These are phyloP conservation scores for Cybosia mesomella DNA, from an alignment of 2,888 invertebrate genomes.

Conservation along the genomic window DNA sequence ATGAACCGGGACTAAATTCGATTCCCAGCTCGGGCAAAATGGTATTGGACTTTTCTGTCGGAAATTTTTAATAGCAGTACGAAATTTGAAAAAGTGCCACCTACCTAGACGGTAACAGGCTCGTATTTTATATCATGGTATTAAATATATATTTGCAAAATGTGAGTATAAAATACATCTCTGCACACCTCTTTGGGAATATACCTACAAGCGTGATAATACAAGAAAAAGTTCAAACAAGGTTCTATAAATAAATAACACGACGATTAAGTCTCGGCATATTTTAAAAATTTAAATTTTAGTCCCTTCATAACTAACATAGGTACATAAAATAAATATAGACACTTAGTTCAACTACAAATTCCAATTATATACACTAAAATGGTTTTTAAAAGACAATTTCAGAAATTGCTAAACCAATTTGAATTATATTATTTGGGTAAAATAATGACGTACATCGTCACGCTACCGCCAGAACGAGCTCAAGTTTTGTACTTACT, in stretches of 20 bases:
- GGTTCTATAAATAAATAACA: not conserved
- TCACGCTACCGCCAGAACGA: constrained; percentile 42
- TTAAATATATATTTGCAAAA: not conserved
- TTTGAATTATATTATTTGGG: constrained; percentile 39
- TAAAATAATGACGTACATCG: constrained; percentile 32
- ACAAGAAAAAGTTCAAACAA: not conserved
- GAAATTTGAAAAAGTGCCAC: not conserved
- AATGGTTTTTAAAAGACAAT: constrained; percentile 22
- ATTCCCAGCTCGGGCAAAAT: not conserved
- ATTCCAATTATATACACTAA: constrained; percentile 23
- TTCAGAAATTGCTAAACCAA: constrained; percentile 44
- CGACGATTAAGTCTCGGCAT: not conserved
- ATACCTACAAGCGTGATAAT: not conserved
- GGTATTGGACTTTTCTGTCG: not conserved
- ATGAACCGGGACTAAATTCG: not conserved
- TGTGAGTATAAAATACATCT: not conserved
- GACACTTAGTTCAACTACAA: constrained; percentile 23
- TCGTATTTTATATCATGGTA: not conserved
- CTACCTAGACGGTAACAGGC: not conserved
- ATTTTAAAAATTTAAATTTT: constrained; percentile 6
- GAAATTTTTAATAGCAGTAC: not conserved
- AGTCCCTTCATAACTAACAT: constrained; percentile 15
- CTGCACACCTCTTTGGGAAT: not conserved
- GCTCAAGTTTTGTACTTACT: constrained; percentile 7
- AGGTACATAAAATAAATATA: constrained; percentile 15